Conservation (phyloP, 2,888 invertebrate species). For the Lissonota sp. region DNA sequence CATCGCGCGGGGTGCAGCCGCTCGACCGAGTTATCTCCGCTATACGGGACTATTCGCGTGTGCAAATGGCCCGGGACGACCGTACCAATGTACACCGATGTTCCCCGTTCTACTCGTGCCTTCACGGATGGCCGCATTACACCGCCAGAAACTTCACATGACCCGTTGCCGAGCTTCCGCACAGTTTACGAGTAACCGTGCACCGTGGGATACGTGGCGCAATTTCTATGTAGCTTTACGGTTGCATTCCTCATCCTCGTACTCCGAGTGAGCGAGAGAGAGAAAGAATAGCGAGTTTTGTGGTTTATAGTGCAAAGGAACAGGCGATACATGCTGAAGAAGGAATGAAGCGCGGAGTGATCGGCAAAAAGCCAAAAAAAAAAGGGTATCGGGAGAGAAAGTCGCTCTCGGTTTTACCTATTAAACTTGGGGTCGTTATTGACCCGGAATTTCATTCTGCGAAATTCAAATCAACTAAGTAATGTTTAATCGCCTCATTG, state of each 20-base stretch:
- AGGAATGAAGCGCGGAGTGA: no score
- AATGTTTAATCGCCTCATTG: no score
- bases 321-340: no score
- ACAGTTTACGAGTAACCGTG: constrained; percentile 57
- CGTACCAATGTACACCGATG: constrained; percentile 55
- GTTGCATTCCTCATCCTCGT: constrained; percentile 42
- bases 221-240: constrained; percentile 34
- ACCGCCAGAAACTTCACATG: constrained; percentile 58
- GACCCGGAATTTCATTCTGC: no score
- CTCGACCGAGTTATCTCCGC: constrained; percentile 58
- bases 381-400: no score
- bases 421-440: no score
- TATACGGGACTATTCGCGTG: constrained; percentile 53
- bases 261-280: no score
- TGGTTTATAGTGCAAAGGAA: no score
- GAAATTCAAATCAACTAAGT: no score
- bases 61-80: constrained; percentile 41
- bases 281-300: not conserved
- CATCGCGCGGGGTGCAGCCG: constrained; percentile 35
- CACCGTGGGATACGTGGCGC: constrained; percentile 41
- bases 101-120: no score
- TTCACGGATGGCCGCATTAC: constrained; percentile 49
- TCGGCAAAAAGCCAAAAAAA: no score
- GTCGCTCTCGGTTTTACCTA: no score
- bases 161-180: constrained; percentile 51